Evolutionary conservation across 2,888 invertebrate genomes (phyloP).

Genomic region (Brenthis daphne): DNA sequence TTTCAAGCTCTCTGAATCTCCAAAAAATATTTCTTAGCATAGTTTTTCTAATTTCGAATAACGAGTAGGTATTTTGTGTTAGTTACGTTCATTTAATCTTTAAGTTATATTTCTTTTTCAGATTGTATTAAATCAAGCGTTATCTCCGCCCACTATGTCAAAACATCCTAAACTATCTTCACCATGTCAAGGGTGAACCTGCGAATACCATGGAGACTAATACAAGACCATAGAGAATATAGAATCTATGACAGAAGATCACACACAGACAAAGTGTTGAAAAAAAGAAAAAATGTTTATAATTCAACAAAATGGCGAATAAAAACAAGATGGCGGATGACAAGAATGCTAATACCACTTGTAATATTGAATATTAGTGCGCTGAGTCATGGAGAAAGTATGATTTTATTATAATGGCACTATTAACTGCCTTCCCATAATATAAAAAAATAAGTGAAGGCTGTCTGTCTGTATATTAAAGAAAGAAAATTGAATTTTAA

Average conservation of each 20-base stretch:
- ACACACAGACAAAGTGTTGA: slow-evolving; percentile 10
- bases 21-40: too few species aligned
- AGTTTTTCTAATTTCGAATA: too few species aligned
- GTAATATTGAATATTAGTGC: slow-evolving; percentile 65
- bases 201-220: slow-evolving; percentile 45
- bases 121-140: slow-evolving; percentile 2
- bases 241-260: slow-evolving; percentile 29
- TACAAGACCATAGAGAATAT: slow-evolving; percentile 39
- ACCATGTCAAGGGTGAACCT: slow-evolving; percentile 73
- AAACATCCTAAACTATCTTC: slow-evolving; percentile 47
- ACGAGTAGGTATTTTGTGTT: too few species aligned
- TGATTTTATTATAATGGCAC: slow-evolving; percentile 33
- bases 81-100: too few species aligned
- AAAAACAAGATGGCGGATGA: slow-evolving; percentile 59
- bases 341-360: slow-evolving; percentile 57
- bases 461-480: slow-evolving; percentile 8
- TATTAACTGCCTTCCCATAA: slow-evolving; percentile 12
- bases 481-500: background rate
- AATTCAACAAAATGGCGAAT: slow-evolving; percentile 48
- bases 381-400: slow-evolving; percentile 56
- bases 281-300: slow-evolving; percentile 32
- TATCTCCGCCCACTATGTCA: slow-evolving; percentile 60
- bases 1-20: too few species aligned
- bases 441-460: slow-evolving; percentile 10
- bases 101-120: background rate